Evolutionary conservation across 1,140 invertebrate species (phyloP), one percentile per base, ranked within the genome.

Genomic region (Drosophila bipectinata): DNA sequence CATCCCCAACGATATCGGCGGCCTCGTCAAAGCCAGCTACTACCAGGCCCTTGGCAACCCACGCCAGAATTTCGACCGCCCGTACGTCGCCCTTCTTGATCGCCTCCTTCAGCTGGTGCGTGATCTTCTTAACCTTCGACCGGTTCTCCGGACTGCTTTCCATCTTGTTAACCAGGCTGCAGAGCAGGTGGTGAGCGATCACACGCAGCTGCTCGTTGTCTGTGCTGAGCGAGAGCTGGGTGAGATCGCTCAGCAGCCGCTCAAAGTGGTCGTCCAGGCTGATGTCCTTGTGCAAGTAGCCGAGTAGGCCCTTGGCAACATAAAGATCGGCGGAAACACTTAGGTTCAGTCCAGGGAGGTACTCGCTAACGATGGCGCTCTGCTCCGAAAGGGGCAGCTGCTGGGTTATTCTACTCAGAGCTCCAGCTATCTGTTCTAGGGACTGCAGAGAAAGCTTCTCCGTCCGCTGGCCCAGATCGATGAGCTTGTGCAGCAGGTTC

Each of bases 111-210:
- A 92, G 57, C 26, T 71, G 55, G 0, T 66, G 28, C 0, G 81
- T 59, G 8, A 80, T 74, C 8, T 73, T 76, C 14, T 67, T 76
- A 1, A 92, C 51, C 30, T 80, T 76, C 1, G 47, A 30, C 2
- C 63, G 64, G 47, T 91, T 91, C 8, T 53, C 44, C 5, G 71
- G 51, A 4, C 54, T 79, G 9, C 72, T 56, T 9, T 90, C 82
- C 56, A 80, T 82, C 55, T 90, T 91, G 32, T 92, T 92, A 15
- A 91, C 84, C 62, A 92, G 51, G 39, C 89, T 91, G 39, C 91
- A 92, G 9, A 92, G 61, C 58, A 92, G 61, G 18, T 84, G 87
- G 69, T 91, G 83, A 6, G 85, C 76, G 14, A 87, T 80, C 5
- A 41, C 45, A 7, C 88, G 81, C 34, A 91, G 18, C 30, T 83